A percentile compares a stretch with the other conserved stretches of the same genome.
Conservation (phyloP, 2,888 invertebrate species). For the Andrena hattorfiana region DNA sequence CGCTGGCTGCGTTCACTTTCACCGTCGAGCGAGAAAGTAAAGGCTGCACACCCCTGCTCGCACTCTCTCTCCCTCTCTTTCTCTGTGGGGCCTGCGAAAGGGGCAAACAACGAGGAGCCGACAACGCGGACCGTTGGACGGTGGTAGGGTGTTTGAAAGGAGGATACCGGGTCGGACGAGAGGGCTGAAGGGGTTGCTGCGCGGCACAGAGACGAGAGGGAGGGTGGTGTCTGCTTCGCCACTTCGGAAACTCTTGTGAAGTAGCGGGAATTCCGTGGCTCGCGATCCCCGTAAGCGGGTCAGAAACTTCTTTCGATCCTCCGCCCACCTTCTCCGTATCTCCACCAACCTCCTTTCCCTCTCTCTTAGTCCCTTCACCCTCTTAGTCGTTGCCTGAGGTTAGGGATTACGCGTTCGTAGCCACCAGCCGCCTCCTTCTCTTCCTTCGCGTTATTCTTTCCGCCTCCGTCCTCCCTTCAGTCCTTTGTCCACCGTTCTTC, state of each 20-base stretch:
- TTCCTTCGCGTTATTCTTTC: constrained; percentile 59
- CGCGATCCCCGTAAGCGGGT: constrained; percentile 82
- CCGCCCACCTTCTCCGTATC: constrained; percentile 66
- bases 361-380: constrained; percentile 52
- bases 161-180: constrained; percentile 68
- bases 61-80: constrained; percentile 17
- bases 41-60: constrained; percentile 58
- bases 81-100: constrained; percentile 62
- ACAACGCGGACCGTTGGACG: constrained; percentile 58
- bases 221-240: constrained; percentile 77
- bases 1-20: constrained; percentile 74
- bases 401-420: constrained; percentile 78
- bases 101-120: constrained; percentile 75
- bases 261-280: constrained; percentile 80
- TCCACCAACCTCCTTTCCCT: constrained; percentile 50
- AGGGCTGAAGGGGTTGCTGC: constrained; percentile 57
- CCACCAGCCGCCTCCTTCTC: constrained; percentile 55
- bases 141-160: constrained; percentile 71
- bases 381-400: constrained; percentile 78
- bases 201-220: constrained; percentile 55
- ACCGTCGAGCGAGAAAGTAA: constrained; percentile 72
- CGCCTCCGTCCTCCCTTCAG: background rate
- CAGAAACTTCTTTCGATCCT: constrained; percentile 84
- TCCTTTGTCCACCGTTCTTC: constrained; percentile 6
- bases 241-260: constrained; percentile 82